Conservation (phyloP, 1,140 invertebrate genomes). For the Galendromus occidentalis region DNA sequence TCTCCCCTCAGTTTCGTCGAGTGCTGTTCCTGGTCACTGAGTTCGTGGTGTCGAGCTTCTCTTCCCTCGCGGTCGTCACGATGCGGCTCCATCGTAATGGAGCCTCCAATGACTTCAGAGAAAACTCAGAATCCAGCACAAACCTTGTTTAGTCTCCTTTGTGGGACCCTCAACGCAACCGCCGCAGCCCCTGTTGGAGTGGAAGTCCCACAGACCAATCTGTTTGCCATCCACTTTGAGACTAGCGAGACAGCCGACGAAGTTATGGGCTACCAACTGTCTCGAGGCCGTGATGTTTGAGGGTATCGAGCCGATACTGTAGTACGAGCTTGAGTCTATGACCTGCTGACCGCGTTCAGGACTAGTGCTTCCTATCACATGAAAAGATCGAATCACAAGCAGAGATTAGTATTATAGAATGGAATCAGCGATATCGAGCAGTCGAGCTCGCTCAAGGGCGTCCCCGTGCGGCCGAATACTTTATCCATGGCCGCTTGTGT, state of each 20-base stretch:
- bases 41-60: no score
- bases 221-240: conserved; percentile 50
- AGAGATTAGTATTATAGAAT: no score
- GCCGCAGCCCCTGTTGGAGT: conserved; percentile 36
- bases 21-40: no score
- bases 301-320: conserved; percentile 5
- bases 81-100: no score
- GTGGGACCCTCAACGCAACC: conserved; percentile 46
- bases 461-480: no score
- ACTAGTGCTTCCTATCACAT: conserved; percentile 9
- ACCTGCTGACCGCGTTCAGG: not conserved
- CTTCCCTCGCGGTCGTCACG: not conserved
- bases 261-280: conserved; percentile 25
- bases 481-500: no score
- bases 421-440: no score
- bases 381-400: no score
- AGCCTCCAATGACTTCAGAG: no score
- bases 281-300: conserved; percentile 17
- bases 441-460: no score
- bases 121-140: no score
- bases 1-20: no score
- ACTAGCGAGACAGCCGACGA: conserved; percentile 52
- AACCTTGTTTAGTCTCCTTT: conserved; percentile 13
- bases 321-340: conserved; percentile 11
- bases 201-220: conserved; percentile 74